phyloP scores from a whole-genome alignment of 2,113 vertebrate genomes.

The Hipposideros armiger region DNA sequence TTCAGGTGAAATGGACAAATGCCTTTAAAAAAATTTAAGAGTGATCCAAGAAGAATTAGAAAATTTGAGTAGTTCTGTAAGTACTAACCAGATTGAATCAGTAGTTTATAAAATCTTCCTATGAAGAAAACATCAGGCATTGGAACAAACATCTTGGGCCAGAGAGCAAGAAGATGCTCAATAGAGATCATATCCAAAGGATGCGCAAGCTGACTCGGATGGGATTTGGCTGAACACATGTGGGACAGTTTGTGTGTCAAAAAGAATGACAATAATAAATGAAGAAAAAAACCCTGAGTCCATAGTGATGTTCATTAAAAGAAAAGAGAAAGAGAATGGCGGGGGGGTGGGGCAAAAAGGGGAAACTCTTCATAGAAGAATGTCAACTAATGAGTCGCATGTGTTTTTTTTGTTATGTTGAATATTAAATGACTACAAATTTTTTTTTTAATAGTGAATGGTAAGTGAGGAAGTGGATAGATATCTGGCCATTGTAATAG shows the following conservation, averaged over 20 bases:
- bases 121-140: background rate
- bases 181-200: background rate
- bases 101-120: constrained; percentile 30
- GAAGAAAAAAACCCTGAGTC: background rate
- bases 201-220: background rate
- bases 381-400: background rate
- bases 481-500: background rate
- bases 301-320: background rate
- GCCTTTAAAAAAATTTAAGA: background rate
- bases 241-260: background rate
- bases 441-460: background rate
- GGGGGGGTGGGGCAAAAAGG: background rate
- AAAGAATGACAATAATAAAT: background rate
- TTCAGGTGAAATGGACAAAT: background rate
- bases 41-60: background rate
- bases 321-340: background rate
- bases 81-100: background rate
- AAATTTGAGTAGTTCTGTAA: background rate
- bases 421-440: background rate
- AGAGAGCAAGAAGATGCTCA: background rate
- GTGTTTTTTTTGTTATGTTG: background rate
- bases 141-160: background rate
- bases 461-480: background rate
- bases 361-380: background rate
- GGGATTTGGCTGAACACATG: background rate